phyloP scores from a whole-genome alignment of 2,113 vertebrate genomes.

The Mastomys coucha region DNA sequence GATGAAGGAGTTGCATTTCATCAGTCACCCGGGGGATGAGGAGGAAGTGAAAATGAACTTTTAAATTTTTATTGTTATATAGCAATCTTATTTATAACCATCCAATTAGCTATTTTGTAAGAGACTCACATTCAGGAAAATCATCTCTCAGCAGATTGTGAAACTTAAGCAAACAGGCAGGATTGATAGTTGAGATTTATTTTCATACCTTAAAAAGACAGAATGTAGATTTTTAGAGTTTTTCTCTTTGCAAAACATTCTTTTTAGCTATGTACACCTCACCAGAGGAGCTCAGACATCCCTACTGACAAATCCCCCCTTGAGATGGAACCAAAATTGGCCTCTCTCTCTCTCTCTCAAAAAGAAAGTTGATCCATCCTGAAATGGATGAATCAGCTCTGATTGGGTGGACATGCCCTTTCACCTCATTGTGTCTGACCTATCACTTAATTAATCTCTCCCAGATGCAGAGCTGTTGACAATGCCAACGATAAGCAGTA shows the following conservation, averaged over 20 bases:
- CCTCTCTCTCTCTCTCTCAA: slow-evolving; percentile 21
- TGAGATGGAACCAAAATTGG: slow-evolving; percentile 73
- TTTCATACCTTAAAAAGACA: slow-evolving; percentile 59
- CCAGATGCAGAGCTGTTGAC: slow-evolving; percentile 84
- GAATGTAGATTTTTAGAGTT: slow-evolving; percentile 63
- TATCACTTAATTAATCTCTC: slow-evolving; percentile 89
- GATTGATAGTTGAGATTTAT: slow-evolving; percentile 54
- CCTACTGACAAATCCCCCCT: slow-evolving; percentile 59
- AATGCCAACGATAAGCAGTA: slow-evolving; percentile 83
- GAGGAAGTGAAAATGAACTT: slow-evolving; percentile 51
- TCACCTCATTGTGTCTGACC: slow-evolving; percentile 88
- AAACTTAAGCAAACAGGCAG: slow-evolving; percentile 48
- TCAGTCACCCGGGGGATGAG: slow-evolving; percentile 19
- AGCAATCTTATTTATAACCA: slow-evolving; percentile 56
- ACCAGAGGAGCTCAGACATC: slow-evolving; percentile 16
- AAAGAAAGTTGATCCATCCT: slow-evolving; percentile 79
- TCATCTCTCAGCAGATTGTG: slow-evolving; percentile 37
- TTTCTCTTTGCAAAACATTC: slow-evolving; percentile 54
- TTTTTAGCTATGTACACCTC: slow-evolving; percentile 53
- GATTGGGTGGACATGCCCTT: slow-evolving; percentile 88
- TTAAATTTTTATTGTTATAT: slow-evolving; percentile 60
- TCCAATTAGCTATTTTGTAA: slow-evolving; percentile 68
- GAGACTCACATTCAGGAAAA: slow-evolving; percentile 59
- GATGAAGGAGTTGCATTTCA: slow-evolving; percentile 24
- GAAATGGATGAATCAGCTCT: slow-evolving; percentile 78